Conservation (phyloP, 2,113 vertebrate genomes). For the Sander vitreus region DNA sequence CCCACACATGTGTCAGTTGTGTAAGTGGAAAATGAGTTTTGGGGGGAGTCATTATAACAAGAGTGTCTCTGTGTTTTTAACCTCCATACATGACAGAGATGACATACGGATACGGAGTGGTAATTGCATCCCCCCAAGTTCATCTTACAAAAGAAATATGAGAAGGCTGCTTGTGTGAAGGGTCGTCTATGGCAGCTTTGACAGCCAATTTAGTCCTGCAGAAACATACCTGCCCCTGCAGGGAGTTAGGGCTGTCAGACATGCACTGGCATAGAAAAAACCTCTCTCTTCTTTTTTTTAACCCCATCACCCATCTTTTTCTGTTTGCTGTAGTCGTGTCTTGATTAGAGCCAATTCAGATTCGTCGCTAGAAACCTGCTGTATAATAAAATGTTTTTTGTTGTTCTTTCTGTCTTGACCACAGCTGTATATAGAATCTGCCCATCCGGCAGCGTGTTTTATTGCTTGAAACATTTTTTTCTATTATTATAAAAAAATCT, state of each 20-base stretch:
- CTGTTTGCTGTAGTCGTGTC: constrained; percentile 14
- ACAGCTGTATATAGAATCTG: not conserved
- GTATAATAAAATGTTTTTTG: not conserved
- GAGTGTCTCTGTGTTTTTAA: constrained; percentile 66
- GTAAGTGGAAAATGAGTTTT: constrained; percentile 63
- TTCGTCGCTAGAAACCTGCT: not conserved
- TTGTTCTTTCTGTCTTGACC: not conserved
- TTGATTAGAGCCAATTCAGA: constrained; percentile 44
- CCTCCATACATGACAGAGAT: constrained; percentile 69
- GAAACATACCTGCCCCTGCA: constrained; percentile 62
- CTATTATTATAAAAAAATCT: constrained; percentile 12
- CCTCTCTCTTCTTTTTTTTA: constrained; percentile 31
- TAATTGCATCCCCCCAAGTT: constrained; percentile 67
- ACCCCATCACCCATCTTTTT: constrained; percentile 20
- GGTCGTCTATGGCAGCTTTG: constrained; percentile 62
- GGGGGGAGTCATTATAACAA: constrained; percentile 61
- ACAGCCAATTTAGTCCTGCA: constrained; percentile 75
- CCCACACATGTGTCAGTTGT: constrained; percentile 41
- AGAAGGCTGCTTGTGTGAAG: constrained; percentile 54
- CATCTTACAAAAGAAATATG: constrained; percentile 71
- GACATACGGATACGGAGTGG: constrained; percentile 56
- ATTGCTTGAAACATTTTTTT: constrained; percentile 1
- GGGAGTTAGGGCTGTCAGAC: constrained; percentile 56
- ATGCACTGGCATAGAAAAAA: constrained; percentile 41
- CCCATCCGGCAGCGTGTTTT: not conserved